These are phyloP conservation scores for Nannospalax galili DNA, from an alignment of 2,113 vertebrate species.

Conservation along the genomic window DNA sequence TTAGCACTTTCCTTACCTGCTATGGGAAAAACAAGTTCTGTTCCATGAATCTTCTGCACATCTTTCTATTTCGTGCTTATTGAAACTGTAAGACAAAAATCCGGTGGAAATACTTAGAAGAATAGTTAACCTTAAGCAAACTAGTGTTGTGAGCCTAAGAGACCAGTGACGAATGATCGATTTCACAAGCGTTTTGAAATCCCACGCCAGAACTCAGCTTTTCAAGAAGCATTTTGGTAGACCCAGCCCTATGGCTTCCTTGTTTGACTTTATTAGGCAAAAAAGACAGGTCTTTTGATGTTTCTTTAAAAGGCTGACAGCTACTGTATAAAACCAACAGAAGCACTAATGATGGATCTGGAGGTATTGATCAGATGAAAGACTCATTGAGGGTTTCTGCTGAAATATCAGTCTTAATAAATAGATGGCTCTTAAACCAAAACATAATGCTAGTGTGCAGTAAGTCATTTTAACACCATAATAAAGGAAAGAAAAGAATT, in stretches of 20 bases:
- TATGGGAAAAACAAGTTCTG: neutral
- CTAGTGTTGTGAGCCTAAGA: constrained; percentile 6
- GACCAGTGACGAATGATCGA: neutral
- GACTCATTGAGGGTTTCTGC: constrained; percentile 47
- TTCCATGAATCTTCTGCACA: neutral
- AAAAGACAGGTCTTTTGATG: neutral
- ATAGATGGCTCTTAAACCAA: constrained; percentile 32
- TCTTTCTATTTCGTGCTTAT: neutral
- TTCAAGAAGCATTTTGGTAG: constrained; percentile 40
- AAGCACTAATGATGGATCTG: constrained; percentile 27
- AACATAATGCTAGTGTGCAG: neutral
- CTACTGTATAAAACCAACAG: neutral
- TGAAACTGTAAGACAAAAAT: neutral
- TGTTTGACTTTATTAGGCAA: constrained; percentile 57
- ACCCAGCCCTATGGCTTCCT: constrained; percentile 32
- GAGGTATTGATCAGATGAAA: constrained; percentile 54
- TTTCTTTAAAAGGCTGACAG: constrained; percentile 44
- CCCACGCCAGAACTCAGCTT: constrained; percentile 43
- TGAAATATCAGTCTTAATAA: constrained; percentile 56
- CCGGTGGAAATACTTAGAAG: constrained; percentile 53
- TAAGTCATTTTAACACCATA: neutral
- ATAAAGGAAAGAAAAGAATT: neutral
- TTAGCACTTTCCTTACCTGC: neutral
- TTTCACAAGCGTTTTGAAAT: constrained; percentile 48
- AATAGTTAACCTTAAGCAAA: constrained; percentile 27